phyloP scores from a whole-genome alignment of 2,797 vertebrate genomes.

The Philypnodon macrostomus region DNA sequence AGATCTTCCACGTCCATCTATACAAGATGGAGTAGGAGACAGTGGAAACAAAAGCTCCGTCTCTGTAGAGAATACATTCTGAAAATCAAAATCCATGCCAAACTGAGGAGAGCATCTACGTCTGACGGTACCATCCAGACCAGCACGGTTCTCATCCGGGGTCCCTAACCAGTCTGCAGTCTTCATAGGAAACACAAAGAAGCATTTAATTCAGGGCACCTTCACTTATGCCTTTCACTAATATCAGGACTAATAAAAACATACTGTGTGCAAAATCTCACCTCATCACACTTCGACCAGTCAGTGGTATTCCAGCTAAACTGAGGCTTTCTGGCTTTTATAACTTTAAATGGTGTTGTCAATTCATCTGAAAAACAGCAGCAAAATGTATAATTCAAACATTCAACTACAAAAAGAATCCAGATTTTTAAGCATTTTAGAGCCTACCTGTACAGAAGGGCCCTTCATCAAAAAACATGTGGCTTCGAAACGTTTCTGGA shows the following conservation, averaged over 20 bases:
- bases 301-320: constrained; percentile 32
- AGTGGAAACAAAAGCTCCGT: constrained; percentile 28
- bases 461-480: constrained; percentile 4
- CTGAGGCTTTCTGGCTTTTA: constrained; percentile 34
- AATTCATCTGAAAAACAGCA: constrained; percentile 28
- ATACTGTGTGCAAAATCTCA: no score
- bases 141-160: constrained; percentile 23
- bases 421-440: no score
- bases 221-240: no score
- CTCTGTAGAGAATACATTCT: constrained; percentile 12
- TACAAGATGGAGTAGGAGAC: constrained; percentile 29
- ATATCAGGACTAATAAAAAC: no score
- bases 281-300: constrained; percentile 40
- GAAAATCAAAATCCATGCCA: constrained; percentile 38
- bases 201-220: constrained; percentile 13
- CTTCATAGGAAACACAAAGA: constrained; percentile 50
- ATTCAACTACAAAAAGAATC: no score
- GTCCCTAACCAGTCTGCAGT: constrained; percentile 36
- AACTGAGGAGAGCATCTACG: constrained; percentile 35
- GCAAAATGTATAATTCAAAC: no score
- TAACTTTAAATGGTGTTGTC: constrained; percentile 8
- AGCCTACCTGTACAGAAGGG: constrained; percentile 35
- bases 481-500: constrained; percentile 8
- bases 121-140: constrained; percentile 39
- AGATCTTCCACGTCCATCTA: constrained; percentile 17